These are phyloP conservation scores for Tympanoctomys barrerae DNA, from an alignment of 2,797 vertebrate species.

Conservation along the genomic window DNA sequence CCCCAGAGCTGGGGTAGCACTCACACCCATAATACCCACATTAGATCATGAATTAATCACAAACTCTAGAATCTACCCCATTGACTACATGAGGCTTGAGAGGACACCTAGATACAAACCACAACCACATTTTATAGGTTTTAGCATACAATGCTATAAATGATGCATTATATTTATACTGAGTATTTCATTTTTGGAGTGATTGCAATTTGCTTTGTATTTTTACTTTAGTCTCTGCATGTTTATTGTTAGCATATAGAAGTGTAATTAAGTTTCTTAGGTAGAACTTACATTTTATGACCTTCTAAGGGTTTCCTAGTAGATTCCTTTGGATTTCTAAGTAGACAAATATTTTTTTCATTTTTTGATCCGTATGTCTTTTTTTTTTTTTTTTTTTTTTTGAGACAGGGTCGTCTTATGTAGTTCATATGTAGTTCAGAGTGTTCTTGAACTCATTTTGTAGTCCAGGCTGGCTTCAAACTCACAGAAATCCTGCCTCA, in stretches of 20 bases:
- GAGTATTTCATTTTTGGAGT: constrained; percentile 1
- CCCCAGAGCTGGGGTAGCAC: too few species aligned
- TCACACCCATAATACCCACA: too few species aligned
- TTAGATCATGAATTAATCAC: too few species aligned
- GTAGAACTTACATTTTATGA: background rate
- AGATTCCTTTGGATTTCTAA: constrained; percentile 6
- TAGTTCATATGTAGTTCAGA: background rate
- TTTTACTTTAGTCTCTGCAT: constrained; percentile 30
- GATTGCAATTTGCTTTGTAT: background rate
- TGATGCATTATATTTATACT: background rate
- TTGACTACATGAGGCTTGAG: too few species aligned
- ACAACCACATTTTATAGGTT: background rate
- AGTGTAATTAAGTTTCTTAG: background rate
- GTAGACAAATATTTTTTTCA: background rate
- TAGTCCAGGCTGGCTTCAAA: background rate
- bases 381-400: too few species aligned
- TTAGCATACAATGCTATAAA: background rate
- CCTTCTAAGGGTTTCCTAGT: background rate
- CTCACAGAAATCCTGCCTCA: background rate
- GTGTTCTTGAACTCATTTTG: background rate
- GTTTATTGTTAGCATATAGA: constrained; percentile 15
- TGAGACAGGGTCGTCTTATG: background rate
- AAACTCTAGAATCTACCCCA: too few species aligned
- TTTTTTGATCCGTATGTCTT: background rate
- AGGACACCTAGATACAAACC: too few species aligned